These are phyloP conservation scores for Rhinophrynus dorsalis DNA, from an alignment of 2,797 vertebrate species.

Conservation along the genomic window DNA sequence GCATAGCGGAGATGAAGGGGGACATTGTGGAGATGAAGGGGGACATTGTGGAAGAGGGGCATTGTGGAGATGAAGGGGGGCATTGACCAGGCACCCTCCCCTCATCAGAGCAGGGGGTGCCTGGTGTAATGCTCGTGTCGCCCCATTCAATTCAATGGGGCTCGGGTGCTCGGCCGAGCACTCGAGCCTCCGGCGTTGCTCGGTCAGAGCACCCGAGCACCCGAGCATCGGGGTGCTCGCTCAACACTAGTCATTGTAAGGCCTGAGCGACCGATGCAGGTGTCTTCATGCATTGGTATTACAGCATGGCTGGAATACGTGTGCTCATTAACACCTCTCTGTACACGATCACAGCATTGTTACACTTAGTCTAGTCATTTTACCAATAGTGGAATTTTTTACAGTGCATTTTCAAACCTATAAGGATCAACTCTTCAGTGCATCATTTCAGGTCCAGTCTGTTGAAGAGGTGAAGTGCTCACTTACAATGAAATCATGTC, in stretches of 20 bases:
- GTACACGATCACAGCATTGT: constrained; percentile 1
- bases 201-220: too few relatives aligned
- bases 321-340: constrained; percentile 24
- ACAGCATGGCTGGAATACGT: constrained; percentile 20
- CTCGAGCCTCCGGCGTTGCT: too few relatives aligned
- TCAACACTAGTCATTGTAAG: background rate
- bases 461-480: background rate
- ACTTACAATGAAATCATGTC: constrained; percentile 5
- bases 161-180: too few relatives aligned
- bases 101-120: too few relatives aligned
- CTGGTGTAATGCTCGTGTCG: too few relatives aligned
- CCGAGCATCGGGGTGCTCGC: too few relatives aligned
- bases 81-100: too few relatives aligned
- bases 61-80: too few relatives aligned
- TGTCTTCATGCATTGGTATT: constrained; percentile 14
- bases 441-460: background rate
- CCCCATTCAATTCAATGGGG: too few relatives aligned
- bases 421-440: background rate
- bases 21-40: too few relatives aligned
- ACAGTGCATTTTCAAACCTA: background rate
- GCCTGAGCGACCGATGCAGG: background rate
- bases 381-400: constrained; percentile 5
- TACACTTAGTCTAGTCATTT: constrained; percentile 11
- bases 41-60: too few relatives aligned
- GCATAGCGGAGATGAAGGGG: too few relatives aligned